Evolutionary conservation across 2,888 invertebrate species (phyloP), one percentile per base, ranked within the genome.

Genomic region (Schizaphis graminum): DNA sequence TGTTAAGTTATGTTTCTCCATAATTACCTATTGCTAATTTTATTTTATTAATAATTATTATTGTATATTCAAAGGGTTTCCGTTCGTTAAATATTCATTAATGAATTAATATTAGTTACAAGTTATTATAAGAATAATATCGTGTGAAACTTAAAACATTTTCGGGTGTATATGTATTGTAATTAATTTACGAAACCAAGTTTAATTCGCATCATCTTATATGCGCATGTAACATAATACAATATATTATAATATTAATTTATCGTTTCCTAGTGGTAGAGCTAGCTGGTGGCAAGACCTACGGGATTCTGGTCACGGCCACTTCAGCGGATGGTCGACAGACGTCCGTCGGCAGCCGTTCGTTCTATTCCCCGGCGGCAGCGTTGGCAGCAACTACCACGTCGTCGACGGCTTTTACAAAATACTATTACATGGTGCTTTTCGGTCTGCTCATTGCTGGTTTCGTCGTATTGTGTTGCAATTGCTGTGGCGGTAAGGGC

Each of bases 271-370:
- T 67, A 97, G 97, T 98, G 95, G 97, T 97, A 95, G 96, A 97
- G 95, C 96, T 98, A 95, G 97, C 97, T 95, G 98, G 98, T 95
- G 98, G 98, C 95, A 97, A 96, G 95, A 96, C 96, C 92, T 98
- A 98, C 96, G 96, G 97, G 95, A 97, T 98, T 95, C 97, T 97
- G 96, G 98, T 98, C 94, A 96, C 97, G 95, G 97, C 98, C 0
- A 96, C 97, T 94, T 97, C 97, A 0, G 95, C 96, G 3, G 96
- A 97, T 94, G 97, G 97, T 95, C 97, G 97, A 95, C 96, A 97
- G 95, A 96, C 97, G n/a, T 96, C 96, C 88, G 97, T 97, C 5
- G 89, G 89, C 2, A 93, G 57, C 16, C 89, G 77, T 56, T 89
- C 57, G 44, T 93, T 89, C 24, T 61, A 84, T 26, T 89, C 93